Base-by-base conservation (phyloP, 2,888 invertebrate genomes). In the Orchestes rusci region DNA sequence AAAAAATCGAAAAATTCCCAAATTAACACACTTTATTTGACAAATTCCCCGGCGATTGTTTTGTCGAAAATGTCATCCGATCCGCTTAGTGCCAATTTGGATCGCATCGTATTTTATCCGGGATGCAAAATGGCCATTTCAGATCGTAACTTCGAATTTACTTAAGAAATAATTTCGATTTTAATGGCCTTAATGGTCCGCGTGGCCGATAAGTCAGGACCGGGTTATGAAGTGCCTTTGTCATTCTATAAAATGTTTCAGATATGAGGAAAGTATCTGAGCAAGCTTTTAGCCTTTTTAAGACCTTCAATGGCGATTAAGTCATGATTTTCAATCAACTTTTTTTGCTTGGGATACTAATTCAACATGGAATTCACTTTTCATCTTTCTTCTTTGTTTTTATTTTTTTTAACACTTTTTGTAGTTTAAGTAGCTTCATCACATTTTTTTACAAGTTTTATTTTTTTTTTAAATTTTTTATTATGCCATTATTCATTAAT, bases 91-190 rank as follows among this genome's bases (percentile, higher is more conserved):
- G 50, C 50, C 50, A 50, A 50, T 50, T 50, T 50, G 50, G 43
- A 43, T 45, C 49, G 42, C 23, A 45, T 32, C 36, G 35, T 40
- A 43, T 30, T 50, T 50, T 50, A 50, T 50, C 50, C 23, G 23
- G 23, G 7, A 34, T 37, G 23, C 50, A 33, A 38, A 50, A 50
- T 43, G 45, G 46, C 50, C 45, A 45, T 43, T 42, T 45, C 35
- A 45, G 46, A 46, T 50, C 50, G 50, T 50, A 50, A 50, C 47
- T 50, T 44, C 47, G 43, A 47, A 47, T 43, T 50, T 50, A 50
- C 50, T 50, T 50, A 50, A 50, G 50, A 47, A 50, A 50, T 47
- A 42, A 50, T 47, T 50, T 47, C 46, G 44, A 50, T 50, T 50
- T 50, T 50, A 50, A 50, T 50, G 50, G 47, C 44, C 41, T 41